Evolutionary conservation across 2,797 vertebrate species (phyloP).

Genomic region (Lindbergichthys nudifrons): DNA sequence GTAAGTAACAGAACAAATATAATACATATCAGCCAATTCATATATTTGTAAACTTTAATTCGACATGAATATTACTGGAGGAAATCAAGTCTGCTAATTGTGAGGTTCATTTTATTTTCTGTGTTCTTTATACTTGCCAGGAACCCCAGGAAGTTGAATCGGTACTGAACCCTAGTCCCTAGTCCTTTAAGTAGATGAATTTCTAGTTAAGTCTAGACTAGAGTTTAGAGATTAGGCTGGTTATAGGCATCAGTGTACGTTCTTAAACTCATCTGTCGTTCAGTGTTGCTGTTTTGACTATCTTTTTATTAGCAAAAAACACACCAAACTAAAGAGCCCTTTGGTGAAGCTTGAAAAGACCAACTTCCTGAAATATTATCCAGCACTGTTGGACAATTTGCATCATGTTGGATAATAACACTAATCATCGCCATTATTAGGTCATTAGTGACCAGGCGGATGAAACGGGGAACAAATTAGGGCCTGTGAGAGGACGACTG

Average conservation of each 20-base stretch:
- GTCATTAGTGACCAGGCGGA: conserved; percentile 3
- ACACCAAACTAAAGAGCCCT: neutral
- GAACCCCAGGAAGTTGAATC: conserved; percentile 81
- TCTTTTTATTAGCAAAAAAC: conserved; percentile 14
- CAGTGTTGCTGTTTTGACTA: conserved; percentile 16
- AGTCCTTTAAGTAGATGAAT: conserved; percentile 43
- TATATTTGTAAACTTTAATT: conserved; percentile 16
- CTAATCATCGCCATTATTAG: conserved; percentile 1
- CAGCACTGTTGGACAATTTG: neutral
- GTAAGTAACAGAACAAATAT: conserved; percentile 88
- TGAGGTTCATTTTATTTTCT: conserved; percentile 46
- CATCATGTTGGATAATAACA: conserved; percentile 3
- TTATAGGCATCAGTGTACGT: conserved; percentile 9
- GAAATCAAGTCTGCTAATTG: conserved; percentile 15
- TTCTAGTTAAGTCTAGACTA: conserved; percentile 44
- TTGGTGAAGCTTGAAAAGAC: neutral
- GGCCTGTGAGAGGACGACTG: neutral
- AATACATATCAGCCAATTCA: neutral
- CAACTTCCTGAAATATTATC: neutral
- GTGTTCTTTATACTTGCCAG: conserved; percentile 71
- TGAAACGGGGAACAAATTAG: accelerated
- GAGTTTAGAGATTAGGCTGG: conserved; percentile 34
- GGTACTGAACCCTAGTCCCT: conserved; percentile 73
- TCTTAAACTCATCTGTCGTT: conserved; percentile 13
- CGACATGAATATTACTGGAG: neutral